These are phyloP conservation scores for Megaceryle maxima DNA, from an alignment of 2,113 vertebrate genomes.

Conservation along the genomic window DNA sequence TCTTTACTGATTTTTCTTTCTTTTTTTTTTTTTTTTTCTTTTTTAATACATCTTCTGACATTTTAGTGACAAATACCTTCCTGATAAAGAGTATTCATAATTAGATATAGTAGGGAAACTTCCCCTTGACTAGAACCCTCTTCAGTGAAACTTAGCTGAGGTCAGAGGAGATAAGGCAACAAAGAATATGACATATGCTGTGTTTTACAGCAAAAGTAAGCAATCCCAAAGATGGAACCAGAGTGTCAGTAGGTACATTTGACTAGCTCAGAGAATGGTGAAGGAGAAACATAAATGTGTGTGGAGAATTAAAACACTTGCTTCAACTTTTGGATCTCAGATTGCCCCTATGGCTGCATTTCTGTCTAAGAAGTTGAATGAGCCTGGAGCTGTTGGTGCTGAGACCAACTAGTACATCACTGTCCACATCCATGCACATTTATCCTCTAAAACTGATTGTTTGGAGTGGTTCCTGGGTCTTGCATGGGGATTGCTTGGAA, in stretches of 20 bases:
- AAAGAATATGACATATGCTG: not conserved
- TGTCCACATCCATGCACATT: rapidly evolving
- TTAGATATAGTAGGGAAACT: not conserved
- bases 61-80: not conserved
- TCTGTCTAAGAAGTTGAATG: not conserved
- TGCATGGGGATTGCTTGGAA: not conserved
- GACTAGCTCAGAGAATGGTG: not conserved
- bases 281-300: not conserved
- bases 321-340: not conserved
- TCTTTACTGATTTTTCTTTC: not conserved
- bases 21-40: not conserved
- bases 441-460: not conserved
- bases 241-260: not conserved
- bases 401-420: not conserved
- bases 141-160: not conserved
- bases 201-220: not conserved
- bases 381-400: not conserved
- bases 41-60: not conserved
- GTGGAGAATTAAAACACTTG: not conserved
- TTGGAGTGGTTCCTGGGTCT: not conserved
- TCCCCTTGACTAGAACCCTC: not conserved
- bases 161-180: not conserved
- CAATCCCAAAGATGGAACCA: not conserved
- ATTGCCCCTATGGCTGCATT: not conserved
- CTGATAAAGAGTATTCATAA: not conserved